phyloP scores from a whole-genome alignment of 2,888 invertebrate species.

The Acanthosepion esculentum region DNA sequence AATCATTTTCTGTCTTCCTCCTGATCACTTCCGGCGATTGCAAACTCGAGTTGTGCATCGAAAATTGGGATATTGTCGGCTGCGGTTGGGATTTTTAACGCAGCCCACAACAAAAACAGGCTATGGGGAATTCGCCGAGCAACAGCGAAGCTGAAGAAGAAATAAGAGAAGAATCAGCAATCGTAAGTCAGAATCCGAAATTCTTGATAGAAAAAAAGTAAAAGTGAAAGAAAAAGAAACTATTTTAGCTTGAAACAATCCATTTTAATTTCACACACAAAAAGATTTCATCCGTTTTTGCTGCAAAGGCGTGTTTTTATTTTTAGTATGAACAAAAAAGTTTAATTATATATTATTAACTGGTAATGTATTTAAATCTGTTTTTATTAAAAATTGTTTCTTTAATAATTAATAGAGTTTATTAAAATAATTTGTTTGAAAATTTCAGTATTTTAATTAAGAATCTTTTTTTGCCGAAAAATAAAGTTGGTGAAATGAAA shows the following conservation, averaged over 20 bases:
- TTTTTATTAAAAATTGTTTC: too few relatives aligned
- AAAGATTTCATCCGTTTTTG: not conserved
- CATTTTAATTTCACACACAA: not conserved
- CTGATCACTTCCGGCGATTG: not conserved
- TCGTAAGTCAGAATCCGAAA: not conserved
- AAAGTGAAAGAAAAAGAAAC: not conserved
- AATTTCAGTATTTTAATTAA: too few relatives aligned
- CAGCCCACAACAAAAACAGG: not conserved
- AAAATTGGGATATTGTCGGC: not conserved
- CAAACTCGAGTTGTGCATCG: not conserved
- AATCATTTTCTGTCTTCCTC: not conserved
- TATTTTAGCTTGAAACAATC: not conserved
- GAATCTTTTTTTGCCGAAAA: too few relatives aligned
- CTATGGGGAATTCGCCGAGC: constrained; percentile 44
- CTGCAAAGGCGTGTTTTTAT: not conserved
- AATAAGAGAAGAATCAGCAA: not conserved
- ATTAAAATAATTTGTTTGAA: too few relatives aligned
- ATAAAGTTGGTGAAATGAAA: too few relatives aligned
- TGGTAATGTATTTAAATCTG: too few relatives aligned
- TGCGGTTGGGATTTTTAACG: not conserved
- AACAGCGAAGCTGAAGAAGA: constrained; percentile 38
- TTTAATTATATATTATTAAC: not conserved
- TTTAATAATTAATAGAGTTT: too few relatives aligned
- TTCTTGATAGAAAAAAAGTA: too few relatives aligned
- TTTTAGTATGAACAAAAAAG: not conserved